Evolutionary conservation across 1,140 invertebrate genomes (phyloP).

Genomic region (Oncopeltus fasciatus): DNA sequence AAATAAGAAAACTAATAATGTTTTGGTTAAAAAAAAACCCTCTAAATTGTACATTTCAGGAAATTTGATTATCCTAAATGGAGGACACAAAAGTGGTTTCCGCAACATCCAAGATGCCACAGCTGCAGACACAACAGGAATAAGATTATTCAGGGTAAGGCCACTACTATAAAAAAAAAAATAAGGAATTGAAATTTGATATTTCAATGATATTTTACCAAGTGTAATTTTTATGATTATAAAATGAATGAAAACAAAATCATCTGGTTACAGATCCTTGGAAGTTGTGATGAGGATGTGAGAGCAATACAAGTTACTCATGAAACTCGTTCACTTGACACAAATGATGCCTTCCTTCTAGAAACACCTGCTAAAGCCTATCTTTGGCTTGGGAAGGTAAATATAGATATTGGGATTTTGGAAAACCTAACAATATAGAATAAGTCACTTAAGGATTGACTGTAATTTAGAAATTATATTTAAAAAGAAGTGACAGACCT

Average conservation of each 20-base stretch:
- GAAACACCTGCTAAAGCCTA: slow-evolving; percentile 41
- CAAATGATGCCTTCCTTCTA: slow-evolving; percentile 55
- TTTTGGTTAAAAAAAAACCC: too few species aligned
- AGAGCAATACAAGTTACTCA: slow-evolving; percentile 47
- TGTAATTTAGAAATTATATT: too few species aligned
- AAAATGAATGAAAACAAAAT: background rate
- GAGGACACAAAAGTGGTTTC: slow-evolving; percentile 44
- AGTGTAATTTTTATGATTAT: background rate
- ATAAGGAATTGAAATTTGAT: too few species aligned
- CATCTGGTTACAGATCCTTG: slow-evolving; percentile 30
- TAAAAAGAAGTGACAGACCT: too few species aligned
- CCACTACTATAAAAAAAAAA: too few species aligned
- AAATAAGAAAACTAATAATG: too few species aligned
- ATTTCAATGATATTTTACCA: too few species aligned
- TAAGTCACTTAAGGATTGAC: too few species aligned
- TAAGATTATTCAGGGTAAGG: slow-evolving; percentile 49
- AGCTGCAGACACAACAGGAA: slow-evolving; percentile 42
- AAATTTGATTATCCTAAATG: slow-evolving; percentile 43
- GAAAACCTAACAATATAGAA: too few species aligned
- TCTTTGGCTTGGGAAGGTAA: slow-evolving; percentile 55
- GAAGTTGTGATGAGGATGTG: slow-evolving; percentile 42
- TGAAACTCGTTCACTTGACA: slow-evolving; percentile 42
- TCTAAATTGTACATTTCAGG: slow-evolving; percentile 31
- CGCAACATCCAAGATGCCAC: slow-evolving; percentile 40
- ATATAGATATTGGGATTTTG: too few species aligned